These are phyloP conservation scores for Pelodytes ibericus DNA, from an alignment of 2,797 vertebrate species.

Conservation along the genomic window DNA sequence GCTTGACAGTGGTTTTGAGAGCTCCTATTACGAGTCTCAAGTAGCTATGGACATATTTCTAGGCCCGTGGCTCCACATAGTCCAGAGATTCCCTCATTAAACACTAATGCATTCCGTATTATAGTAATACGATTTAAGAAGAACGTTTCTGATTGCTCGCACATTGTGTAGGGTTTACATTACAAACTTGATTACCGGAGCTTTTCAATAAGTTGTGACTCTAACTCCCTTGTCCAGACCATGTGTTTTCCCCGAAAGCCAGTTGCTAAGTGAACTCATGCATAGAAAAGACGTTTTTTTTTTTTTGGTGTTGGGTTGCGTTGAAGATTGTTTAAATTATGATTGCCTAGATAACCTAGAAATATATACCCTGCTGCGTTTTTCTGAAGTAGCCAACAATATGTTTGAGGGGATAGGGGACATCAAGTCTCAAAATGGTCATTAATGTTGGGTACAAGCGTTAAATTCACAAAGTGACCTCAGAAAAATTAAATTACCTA, in stretches of 20 bases:
- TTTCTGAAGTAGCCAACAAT: no score
- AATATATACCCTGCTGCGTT: no score
- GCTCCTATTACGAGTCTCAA: slow-evolving; percentile 34
- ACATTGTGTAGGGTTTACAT: slow-evolving; percentile 40
- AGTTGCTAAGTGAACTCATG: not conserved
- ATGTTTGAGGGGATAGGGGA: no score
- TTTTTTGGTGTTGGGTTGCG: no score
- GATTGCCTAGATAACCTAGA: no score
- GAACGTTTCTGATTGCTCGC: slow-evolving; percentile 45
- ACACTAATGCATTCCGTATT: slow-evolving; percentile 45
- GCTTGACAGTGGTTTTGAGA: slow-evolving; percentile 5
- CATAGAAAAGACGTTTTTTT: no score
- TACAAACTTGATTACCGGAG: slow-evolving; percentile 28
- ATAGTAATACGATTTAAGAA: slow-evolving; percentile 48
- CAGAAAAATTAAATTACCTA: no score
- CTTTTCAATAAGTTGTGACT: not conserved
- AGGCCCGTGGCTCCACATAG: slow-evolving; percentile 34
- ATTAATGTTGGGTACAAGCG: no score
- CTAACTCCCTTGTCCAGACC: not conserved
- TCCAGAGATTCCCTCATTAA: slow-evolving; percentile 47
- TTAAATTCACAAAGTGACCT: no score
- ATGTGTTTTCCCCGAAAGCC: not conserved
- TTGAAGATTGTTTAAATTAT: not conserved
- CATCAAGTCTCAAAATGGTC: no score
- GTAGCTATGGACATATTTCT: slow-evolving; percentile 18